Percentiles rank a stretch among this genome's conserved stretches.
Evolutionary conservation across 2,888 invertebrate genomes (phyloP).

Genomic region (Cheilosia pagana): DNA sequence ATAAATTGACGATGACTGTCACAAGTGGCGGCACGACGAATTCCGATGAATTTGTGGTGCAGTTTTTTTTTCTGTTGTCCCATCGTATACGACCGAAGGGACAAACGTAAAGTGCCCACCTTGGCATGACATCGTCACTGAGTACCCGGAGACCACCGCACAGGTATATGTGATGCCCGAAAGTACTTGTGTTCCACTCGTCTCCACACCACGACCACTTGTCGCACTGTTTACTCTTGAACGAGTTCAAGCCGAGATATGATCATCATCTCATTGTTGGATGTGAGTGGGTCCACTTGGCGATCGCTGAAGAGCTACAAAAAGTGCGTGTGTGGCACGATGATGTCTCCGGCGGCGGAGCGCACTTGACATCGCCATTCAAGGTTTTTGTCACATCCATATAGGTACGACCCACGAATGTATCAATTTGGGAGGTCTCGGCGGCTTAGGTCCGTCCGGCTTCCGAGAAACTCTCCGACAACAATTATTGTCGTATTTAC

Average conservation of each 20-base stretch:
- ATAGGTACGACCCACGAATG: slow-evolving; percentile 10
- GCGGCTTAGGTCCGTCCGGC: slow-evolving; percentile 40
- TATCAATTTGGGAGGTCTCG: slow-evolving; percentile 65
- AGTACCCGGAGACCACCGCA: slow-evolving; percentile 69
- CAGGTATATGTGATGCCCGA: slow-evolving; percentile 49
- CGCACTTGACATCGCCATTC: slow-evolving; percentile 58
- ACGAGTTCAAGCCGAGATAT: slow-evolving; percentile 68
- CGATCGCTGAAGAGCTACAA: slow-evolving; percentile 21
- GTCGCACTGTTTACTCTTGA: slow-evolving; percentile 73
- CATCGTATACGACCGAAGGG: slow-evolving; percentile 23
- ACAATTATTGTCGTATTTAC: slow-evolving; percentile 23
- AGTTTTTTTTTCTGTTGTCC: slow-evolving; percentile 42
- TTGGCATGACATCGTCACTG: slow-evolving; percentile 71
- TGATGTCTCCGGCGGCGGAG: slow-evolving; percentile 57
- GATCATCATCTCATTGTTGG: slow-evolving; percentile 73
- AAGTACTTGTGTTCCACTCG: slow-evolving; percentile 16
- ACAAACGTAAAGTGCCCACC: slow-evolving; percentile 57
- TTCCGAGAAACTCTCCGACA: slow-evolving; percentile 45
- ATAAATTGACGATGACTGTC: slow-evolving; percentile 64
- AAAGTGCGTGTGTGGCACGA: slow-evolving; percentile 54
- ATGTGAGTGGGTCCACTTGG: slow-evolving; percentile 66
- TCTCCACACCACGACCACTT: slow-evolving; percentile 54
- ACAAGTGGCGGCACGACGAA: slow-evolving; percentile 55
- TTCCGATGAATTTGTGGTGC: slow-evolving; percentile 67
- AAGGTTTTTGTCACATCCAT: slow-evolving; percentile 68